These are phyloP conservation scores for Ascidia mentula DNA, from an alignment of 23 tunicate genomes.

Conservation along the genomic window DNA sequence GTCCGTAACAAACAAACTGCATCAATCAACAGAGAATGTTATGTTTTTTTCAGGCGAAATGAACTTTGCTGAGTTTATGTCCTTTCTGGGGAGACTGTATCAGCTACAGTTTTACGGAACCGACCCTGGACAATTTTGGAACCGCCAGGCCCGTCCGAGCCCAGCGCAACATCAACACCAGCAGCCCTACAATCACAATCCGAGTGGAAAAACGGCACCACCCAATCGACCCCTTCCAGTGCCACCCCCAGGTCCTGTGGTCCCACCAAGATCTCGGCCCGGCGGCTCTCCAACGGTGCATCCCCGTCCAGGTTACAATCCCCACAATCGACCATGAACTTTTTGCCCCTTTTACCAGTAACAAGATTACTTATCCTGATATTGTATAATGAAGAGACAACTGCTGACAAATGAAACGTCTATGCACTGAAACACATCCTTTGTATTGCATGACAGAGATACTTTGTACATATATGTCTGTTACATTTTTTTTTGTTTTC, in stretches of 20 bases:
- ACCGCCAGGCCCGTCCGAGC: background rate
- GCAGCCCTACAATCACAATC: background rate
- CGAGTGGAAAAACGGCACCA: background rate
- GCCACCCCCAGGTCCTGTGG: background rate
- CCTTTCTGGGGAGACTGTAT: conserved; percentile 65
- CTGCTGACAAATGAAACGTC: background rate
- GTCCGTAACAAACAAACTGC: no score
- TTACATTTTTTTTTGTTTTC: no score
- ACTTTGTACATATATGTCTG: no score
- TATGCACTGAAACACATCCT: background rate
- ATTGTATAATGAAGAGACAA: background rate
- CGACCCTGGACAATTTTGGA: conserved; percentile 54
- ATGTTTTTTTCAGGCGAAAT: conserved; percentile 47
- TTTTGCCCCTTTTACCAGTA: no score
- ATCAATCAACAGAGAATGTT: background rate
- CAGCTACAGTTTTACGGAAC: conserved; percentile 76
- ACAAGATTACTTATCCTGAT: no score
- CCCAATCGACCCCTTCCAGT: background rate
- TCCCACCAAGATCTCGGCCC: background rate
- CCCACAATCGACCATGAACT: background rate
- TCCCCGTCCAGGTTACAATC: background rate
- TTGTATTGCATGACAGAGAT: background rate
- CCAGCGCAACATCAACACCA: background rate
- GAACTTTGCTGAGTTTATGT: conserved; percentile 85
- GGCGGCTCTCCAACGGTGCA: background rate